Percentiles rank a stretch among this genome's conserved stretches.
Evolutionary conservation across 2,113 vertebrate species (phyloP).

Genomic region (Xiphophorus couchianus): DNA sequence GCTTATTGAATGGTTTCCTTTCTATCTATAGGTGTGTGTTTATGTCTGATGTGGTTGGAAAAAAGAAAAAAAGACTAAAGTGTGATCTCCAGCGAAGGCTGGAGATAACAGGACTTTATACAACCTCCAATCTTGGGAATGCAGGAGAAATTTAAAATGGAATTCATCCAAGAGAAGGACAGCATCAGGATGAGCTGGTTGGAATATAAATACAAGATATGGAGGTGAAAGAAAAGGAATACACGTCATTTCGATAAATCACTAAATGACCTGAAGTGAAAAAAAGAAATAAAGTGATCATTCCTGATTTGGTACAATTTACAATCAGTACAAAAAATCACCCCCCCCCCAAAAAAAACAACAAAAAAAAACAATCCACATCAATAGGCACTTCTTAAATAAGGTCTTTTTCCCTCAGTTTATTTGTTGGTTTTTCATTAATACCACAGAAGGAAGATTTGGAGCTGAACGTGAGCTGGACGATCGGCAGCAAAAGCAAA

Average conservation of each 20-base stretch:
- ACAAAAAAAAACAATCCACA: constrained; percentile 51
- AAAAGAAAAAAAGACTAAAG: neutral
- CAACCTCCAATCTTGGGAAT: constrained; percentile 12
- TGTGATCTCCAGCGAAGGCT: neutral
- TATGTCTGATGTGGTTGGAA: constrained; percentile 10
- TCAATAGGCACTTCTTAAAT: constrained; percentile 84
- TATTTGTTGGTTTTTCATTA: constrained; percentile 38
- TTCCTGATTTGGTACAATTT: constrained; percentile 65
- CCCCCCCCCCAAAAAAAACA: too few species aligned
- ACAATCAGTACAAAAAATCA: constrained; percentile 60
- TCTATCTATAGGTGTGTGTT: constrained; percentile 1
- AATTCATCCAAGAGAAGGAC: constrained; percentile 17
- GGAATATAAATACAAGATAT: constrained; percentile 39
- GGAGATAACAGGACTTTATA: neutral
- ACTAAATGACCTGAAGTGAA: constrained; percentile 35
- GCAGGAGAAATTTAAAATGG: neutral
- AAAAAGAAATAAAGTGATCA: constrained; percentile 54
- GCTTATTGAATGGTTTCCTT: neutral
- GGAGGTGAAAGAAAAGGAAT: constrained; percentile 27
- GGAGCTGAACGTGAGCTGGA: constrained; percentile 45
- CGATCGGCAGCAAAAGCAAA: constrained; percentile 54
- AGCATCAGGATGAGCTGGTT: constrained; percentile 3
- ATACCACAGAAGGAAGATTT: constrained; percentile 67
- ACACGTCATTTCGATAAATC: constrained; percentile 40
- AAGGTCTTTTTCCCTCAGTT: constrained; percentile 56